A percentile compares a stretch with the other conserved stretches of the same genome.
Evolutionary conservation across 2,888 invertebrate species (phyloP).

Genomic region (Monopis laevigella): DNA sequence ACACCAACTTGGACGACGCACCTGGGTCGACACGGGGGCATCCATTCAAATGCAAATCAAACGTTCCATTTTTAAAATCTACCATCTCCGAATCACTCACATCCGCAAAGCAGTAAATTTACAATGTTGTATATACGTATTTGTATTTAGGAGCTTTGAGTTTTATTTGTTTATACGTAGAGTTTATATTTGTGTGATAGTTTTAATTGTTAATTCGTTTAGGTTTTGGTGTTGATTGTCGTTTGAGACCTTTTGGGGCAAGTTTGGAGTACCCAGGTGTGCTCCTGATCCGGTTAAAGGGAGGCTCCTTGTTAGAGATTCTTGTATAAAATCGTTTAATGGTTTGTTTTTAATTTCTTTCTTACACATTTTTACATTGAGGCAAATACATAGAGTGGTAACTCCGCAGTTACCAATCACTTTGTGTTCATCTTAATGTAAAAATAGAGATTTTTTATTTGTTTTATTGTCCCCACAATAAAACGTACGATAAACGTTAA

Average conservation of each 20-base stretch:
- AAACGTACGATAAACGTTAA: too few relatives aligned
- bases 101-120: conserved; percentile 65
- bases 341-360: conserved; percentile 67
- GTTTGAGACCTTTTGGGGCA: conserved; percentile 61
- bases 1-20: conserved; percentile 46
- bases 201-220: conserved; percentile 26
- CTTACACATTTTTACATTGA: conserved; percentile 56
- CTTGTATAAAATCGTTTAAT: conserved; percentile 64
- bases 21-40: conserved; percentile 63
- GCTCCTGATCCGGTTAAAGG: conserved; percentile 67
- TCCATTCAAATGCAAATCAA: conserved; percentile 69
- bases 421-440: neutral
- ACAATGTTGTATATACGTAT: too few relatives aligned
- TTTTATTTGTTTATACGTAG: too few relatives aligned
- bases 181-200: too few relatives aligned
- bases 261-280: conserved; percentile 66
- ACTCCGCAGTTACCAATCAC: neutral
- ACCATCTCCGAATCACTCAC: conserved; percentile 61
- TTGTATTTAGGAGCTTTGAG: too few relatives aligned
- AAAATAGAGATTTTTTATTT: neutral
- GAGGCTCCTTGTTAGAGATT: conserved; percentile 64
- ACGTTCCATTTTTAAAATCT: conserved; percentile 68
- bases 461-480: too few relatives aligned
- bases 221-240: conserved; percentile 29
- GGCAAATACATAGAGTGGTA: conserved; percentile 21